Percentiles rank a stretch among this genome's conserved stretches.
Conservation (phyloP, 2,888 invertebrate genomes). For the Eilema griseolum region DNA sequence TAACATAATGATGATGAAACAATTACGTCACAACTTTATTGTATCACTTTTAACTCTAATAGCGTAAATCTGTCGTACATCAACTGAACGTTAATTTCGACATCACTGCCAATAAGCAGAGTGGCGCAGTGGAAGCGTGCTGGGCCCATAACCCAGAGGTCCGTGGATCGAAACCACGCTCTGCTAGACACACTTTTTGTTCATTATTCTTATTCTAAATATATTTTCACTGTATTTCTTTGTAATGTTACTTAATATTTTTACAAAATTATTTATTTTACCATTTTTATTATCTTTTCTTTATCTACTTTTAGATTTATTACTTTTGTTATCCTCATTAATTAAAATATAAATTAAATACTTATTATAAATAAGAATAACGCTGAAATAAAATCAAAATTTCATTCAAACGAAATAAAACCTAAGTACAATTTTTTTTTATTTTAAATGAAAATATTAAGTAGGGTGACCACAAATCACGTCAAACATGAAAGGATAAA, state of each 20-base stretch:
- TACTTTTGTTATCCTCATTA: neutral
- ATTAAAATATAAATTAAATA: neutral
- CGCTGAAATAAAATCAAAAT: too few species aligned
- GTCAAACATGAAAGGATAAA: constrained; percentile 20
- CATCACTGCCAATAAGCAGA: constrained; percentile 82
- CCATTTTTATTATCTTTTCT: neutral
- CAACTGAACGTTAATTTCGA: constrained; percentile 54
- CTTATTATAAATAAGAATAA: too few species aligned
- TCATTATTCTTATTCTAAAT: constrained; percentile 17
- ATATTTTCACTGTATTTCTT: neutral
- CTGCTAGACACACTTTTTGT: constrained; percentile 85
- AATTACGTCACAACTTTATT: too few species aligned
- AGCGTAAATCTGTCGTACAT: neutral
- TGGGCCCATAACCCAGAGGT: constrained; percentile 96
- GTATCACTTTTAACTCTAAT: too few species aligned
- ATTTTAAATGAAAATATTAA: neutral
- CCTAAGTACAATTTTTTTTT: neutral
- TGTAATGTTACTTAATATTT: neutral
- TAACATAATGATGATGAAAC: too few species aligned
- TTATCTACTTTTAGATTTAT: too few species aligned
- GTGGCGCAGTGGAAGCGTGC: constrained; percentile 94
- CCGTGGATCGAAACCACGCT: constrained; percentile 96
- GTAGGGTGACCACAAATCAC: constrained; percentile 34
- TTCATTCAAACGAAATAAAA: too few species aligned
- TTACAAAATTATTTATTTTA: neutral